Conservation (phyloP, 2,113 vertebrate species). For the Bubalus kerabau region DNA sequence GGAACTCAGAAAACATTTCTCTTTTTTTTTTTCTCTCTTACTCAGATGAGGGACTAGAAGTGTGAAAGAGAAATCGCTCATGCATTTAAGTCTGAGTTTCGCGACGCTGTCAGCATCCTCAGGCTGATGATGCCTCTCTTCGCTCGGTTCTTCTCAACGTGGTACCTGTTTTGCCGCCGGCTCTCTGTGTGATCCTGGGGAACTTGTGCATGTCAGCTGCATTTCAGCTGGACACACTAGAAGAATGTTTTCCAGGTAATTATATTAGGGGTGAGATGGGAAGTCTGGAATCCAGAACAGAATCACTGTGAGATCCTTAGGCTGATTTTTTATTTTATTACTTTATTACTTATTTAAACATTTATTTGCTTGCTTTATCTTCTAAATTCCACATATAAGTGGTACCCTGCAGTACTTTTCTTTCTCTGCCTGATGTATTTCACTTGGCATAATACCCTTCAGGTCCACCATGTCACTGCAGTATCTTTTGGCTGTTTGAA, state of each 20-base stretch:
- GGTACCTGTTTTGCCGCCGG: neutral
- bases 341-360: neutral
- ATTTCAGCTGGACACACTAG: neutral
- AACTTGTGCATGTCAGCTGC: neutral
- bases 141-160: neutral
- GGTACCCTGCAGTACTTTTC: neutral
- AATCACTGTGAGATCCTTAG: neutral
- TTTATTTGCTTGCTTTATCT: neutral
- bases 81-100: neutral
- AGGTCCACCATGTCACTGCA: neutral
- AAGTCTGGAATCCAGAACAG: neutral
- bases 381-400: neutral
- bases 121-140: neutral
- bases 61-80: neutral
- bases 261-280: neutral
- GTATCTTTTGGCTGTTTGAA: neutral
- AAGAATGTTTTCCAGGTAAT: neutral
- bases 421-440: neutral
- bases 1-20: neutral
- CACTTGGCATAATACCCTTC: neutral
- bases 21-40: neutral
- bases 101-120: neutral
- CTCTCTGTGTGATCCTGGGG: neutral
- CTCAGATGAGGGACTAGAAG: neutral
- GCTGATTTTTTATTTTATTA: neutral